Conservation (phyloP, 2,888 invertebrate genomes). For the Oligia strigilis region DNA sequence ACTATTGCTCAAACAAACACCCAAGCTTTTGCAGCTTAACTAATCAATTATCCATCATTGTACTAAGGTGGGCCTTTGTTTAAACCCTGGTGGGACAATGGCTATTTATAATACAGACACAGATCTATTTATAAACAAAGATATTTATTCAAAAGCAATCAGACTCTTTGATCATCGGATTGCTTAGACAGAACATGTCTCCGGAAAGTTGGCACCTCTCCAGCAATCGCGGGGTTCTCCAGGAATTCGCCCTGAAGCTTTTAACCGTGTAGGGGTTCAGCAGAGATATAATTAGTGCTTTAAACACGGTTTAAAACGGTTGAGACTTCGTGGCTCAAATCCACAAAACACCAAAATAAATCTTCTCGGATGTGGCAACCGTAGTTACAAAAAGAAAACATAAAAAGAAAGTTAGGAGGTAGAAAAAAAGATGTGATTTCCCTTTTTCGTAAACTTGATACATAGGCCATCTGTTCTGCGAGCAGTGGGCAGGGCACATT, state of each 20-base stretch:
- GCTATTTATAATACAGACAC: conserved; percentile 19
- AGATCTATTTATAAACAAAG: conserved; percentile 26
- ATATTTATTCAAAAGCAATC: conserved; percentile 45
- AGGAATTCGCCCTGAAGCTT: conserved; percentile 31
- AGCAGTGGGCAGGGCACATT: too few species aligned
- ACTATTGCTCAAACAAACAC: neutral
- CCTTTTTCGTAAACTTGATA: too few species aligned
- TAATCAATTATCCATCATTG: conserved; percentile 5
- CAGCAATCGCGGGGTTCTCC: conserved; percentile 44
- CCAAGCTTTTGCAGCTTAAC: neutral
- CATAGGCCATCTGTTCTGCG: too few species aligned
- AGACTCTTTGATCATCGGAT: conserved; percentile 47
- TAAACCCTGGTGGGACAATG: neutral
- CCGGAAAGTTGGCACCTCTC: conserved; percentile 28
- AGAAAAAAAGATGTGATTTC: too few species aligned
- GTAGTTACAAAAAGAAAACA: too few species aligned
- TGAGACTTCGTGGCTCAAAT: too few species aligned
- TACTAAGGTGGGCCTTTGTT: neutral
- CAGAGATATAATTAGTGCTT: neutral
- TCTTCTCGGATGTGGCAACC: too few species aligned
- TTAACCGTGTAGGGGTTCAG: conserved; percentile 12
- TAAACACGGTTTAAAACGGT: too few species aligned
- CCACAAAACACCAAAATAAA: too few species aligned
- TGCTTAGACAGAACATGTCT: conserved; percentile 37
- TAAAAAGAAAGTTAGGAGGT: too few species aligned